A percentile compares a stretch with the other conserved stretches of the same genome.
Conservation (phyloP, 2,113 vertebrate species). For the Chloropsis hardwickii region DNA sequence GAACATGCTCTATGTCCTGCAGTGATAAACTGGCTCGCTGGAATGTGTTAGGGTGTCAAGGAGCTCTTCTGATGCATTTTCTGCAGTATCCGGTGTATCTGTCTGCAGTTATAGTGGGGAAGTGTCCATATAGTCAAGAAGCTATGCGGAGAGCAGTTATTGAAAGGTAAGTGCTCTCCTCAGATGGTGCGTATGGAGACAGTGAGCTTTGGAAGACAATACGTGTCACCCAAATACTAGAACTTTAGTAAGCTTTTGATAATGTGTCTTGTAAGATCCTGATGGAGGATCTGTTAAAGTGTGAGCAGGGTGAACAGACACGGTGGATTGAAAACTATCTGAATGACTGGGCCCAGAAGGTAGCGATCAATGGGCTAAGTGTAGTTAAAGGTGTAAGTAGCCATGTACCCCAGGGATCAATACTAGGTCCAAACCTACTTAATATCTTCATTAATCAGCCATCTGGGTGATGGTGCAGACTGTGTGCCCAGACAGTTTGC, state of each 20-base stretch:
- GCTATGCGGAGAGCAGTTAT: constrained; percentile 83
- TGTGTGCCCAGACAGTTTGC: background rate
- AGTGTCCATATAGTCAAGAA: constrained; percentile 83
- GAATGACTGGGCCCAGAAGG: background rate
- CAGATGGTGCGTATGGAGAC: background rate
- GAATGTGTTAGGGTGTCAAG: constrained; percentile 90
- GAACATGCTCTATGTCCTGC: constrained; percentile 90
- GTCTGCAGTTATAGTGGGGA: constrained; percentile 82
- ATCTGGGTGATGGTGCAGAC: background rate
- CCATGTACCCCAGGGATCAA: background rate
- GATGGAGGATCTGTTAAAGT: background rate
- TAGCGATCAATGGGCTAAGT: background rate
- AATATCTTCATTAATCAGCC: background rate
- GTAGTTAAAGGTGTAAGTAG: background rate
- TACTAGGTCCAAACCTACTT: background rate
- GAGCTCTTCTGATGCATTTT: constrained; percentile 90
- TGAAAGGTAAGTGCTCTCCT: constrained; percentile 69
- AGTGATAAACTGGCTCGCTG: constrained; percentile 91
- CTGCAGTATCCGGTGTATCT: constrained; percentile 86
- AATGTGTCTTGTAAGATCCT: background rate
- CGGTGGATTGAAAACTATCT: background rate
- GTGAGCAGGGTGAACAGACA: background rate
- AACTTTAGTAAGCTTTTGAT: background rate
- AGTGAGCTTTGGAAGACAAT: background rate
- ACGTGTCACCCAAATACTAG: fast-evolving